Evolutionary conservation across 2,888 invertebrate genomes (phyloP).

Genomic region (Zygaena filipendulae): DNA sequence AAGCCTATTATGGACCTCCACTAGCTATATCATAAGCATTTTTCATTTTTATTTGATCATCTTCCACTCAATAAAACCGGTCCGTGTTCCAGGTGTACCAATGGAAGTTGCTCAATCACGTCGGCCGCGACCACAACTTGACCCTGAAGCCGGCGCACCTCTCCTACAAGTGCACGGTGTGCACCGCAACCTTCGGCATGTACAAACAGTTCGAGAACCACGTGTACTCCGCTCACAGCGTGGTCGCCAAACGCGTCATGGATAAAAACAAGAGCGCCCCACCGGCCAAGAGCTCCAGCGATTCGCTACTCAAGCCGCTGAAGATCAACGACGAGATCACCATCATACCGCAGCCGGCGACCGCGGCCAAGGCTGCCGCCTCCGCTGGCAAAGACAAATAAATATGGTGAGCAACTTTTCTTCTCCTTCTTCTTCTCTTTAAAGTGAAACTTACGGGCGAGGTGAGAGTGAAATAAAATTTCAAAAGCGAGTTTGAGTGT

Average conservation of each 20-base stretch:
- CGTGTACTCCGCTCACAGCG: conserved; percentile 93
- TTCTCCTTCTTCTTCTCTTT: too few relatives aligned
- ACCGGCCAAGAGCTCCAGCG: conserved; percentile 22
- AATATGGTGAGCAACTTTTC: too few relatives aligned
- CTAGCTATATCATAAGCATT: too few relatives aligned
- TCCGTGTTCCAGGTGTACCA: conserved; percentile 90
- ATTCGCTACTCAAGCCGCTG: conserved; percentile 74
- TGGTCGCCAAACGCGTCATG: conserved; percentile 80
- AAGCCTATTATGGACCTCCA: too few relatives aligned
- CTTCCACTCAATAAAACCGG: too few relatives aligned
- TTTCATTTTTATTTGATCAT: too few relatives aligned
- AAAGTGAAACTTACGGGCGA: too few relatives aligned
- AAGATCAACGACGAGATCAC: conserved; percentile 92
- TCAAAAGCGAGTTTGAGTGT: too few relatives aligned
- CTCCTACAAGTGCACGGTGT: conserved; percentile 95
- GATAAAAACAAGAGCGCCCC: conserved; percentile 40
- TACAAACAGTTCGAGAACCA: conserved; percentile 96
- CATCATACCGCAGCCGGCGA: conserved; percentile 85
- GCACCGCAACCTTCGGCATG: conserved; percentile 94
- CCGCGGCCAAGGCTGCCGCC: conserved; percentile 23
- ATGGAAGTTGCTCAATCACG: conserved; percentile 93
- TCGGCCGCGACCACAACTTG: conserved; percentile 91
- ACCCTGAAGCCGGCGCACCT: conserved; percentile 92
- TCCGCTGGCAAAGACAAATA: conserved; percentile 30
- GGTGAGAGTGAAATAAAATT: too few relatives aligned